Conservation (phyloP, 2,888 invertebrate genomes). For the Tenthredo notha region DNA sequence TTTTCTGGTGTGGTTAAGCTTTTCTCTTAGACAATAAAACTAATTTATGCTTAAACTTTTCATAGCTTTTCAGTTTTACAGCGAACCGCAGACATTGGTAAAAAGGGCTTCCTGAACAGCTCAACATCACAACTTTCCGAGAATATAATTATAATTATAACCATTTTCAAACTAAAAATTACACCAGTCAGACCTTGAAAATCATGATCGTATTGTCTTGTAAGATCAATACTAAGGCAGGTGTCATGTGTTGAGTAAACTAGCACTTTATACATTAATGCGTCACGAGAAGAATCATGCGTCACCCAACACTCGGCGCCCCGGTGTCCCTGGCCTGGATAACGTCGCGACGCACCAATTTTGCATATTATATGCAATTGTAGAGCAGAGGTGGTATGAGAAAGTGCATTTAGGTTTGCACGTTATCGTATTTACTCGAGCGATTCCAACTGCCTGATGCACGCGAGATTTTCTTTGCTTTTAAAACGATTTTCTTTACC, state of each 20-base stretch:
- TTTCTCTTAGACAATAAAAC: not conserved
- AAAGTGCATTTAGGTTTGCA: conserved; percentile 17
- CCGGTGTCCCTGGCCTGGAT: conserved; percentile 38
- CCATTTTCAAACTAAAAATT: not conserved
- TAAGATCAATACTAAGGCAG: not conserved
- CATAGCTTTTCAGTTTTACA: not conserved
- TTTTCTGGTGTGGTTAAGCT: not conserved
- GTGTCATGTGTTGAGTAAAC: conserved; percentile 4
- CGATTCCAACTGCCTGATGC: not conserved
- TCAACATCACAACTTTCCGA: not conserved
- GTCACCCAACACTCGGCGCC: conserved; percentile 15
- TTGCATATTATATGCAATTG: conserved; percentile 25
- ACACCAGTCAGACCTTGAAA: not conserved
- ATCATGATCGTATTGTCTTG: not conserved
- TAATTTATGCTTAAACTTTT: conserved; percentile 27
- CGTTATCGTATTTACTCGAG: conserved; percentile 20
- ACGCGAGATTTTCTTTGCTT: not conserved
- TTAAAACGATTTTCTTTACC: not conserved
- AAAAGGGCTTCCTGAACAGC: not conserved
- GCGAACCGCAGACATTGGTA: not conserved
- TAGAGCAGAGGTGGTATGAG: not conserved
- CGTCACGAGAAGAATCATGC: conserved; percentile 28
- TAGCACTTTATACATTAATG: not conserved
- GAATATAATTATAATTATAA: not conserved
- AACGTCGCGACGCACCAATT: conserved; percentile 39